Base-by-base conservation (phyloP, 2,113 vertebrate genomes). In the Nannobrachium achirus region DNA sequence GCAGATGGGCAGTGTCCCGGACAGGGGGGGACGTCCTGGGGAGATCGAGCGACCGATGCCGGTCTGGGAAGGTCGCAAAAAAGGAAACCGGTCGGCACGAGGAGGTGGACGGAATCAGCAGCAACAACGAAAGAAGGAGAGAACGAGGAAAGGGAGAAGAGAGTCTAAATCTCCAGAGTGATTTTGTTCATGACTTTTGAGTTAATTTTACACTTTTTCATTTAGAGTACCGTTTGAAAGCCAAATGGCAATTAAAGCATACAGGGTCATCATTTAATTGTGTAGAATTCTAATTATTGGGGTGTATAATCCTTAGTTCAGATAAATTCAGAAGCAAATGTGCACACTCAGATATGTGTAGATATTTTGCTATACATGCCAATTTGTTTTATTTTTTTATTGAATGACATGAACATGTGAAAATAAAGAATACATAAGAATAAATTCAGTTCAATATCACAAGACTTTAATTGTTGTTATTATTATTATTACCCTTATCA, bases 31-130 rank as follows among this genome's bases (percentile, higher is more conserved):
- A 2, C 89, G 95, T 6, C 95, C 95, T 0, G 86, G 90, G 33
- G 95, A 97, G 81, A 91, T 97, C 0, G 96, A 96, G 71, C 82
- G 92, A 0, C 95, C 95, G 0, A 96, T 96, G 95, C 95, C 95
- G 7, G 6, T 0, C 0, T 97, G 95, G 93, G 83, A 78, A 62
- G 85, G 76, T 18, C 80, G 93, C 45, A 89, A 89, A 68, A 90
- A 90, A 14, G 84, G 86, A 55, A 50, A 55, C 18, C 16, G 56
- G 41, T 5, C 45, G 45, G 84, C 89, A 75, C 63, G 78, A 42
- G 76, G 83, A 56, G 14, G 57, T 7, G 77, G 73, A 62, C 79
- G 81, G 20, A 59, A 77, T 4, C 58, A 72, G 25, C 78, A 80
- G 55, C 79, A 57, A 16, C 66, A 56, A 1, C 88, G 44, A 69